Base-by-base conservation (phyloP, 2,113 vertebrate genomes). In the Clarias gariepinus region DNA sequence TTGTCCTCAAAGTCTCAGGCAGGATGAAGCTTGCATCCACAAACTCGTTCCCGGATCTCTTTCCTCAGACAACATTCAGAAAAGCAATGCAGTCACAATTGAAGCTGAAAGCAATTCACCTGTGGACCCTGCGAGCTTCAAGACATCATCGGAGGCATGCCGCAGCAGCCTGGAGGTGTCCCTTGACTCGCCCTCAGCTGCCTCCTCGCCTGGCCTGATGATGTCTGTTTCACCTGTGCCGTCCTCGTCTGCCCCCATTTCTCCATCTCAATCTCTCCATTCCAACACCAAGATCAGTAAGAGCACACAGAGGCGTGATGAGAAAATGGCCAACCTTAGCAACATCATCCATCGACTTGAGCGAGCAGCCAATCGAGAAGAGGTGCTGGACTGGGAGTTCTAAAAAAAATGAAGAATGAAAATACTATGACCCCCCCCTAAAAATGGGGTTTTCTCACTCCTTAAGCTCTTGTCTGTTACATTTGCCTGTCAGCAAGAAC, bases 281-380 rank as follows among this genome's bases (percentile, higher is more conserved):
- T 93, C 73, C 94, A 90, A 95, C 71, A 88, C 95, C 89, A 97
- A 96, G 93, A 95, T 95, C 87, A 98, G 95, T 93, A 95, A 95
- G 91, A 97, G 94, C 92, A 93, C 95, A 91, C 98, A 98, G 94
- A 96, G 97, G 93, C 96, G 98, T 90, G 97, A 97, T 0, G 98
- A 99, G 94, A 99, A 99, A 95, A 98, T 99, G 97, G 98, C 98
- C 90, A 99, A 99, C 94, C 96, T 99, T 92, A 99, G 98, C 95
- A 99, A 97, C 95, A 99, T 99, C 94, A 99, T 99, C 91, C 97
- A 99, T 90, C 95, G 98, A 93, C 94, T 99, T 71, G 98, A 99
- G 92, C 95, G 96, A 87, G 98, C 98, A 0, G 98, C 98, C 92
- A 99, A 98, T 90, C 95, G 97, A 0, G 98, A 99, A 89, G 98